These are phyloP conservation scores for Amblyornis subalaris DNA, from an alignment of 2,113 vertebrate species.

Conservation along the genomic window DNA sequence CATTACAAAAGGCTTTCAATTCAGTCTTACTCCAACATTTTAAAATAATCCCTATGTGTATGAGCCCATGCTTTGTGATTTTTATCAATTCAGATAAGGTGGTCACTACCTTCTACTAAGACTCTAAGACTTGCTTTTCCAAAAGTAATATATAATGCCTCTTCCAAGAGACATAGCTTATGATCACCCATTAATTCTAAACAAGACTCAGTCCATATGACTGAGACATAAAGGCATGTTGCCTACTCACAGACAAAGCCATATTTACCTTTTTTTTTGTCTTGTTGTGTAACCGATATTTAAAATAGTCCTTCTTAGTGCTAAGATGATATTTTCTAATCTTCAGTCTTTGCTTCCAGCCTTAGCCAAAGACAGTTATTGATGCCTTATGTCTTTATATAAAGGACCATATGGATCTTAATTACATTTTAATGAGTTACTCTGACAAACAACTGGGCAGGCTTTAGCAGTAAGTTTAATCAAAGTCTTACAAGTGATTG, in stretches of 20 bases:
- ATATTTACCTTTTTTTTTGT: background rate
- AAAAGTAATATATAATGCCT: background rate
- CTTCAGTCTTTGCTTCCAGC: background rate
- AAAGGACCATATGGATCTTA: background rate
- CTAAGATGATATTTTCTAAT: background rate
- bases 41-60: background rate
- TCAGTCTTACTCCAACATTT: background rate
- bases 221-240: background rate
- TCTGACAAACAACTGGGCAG: background rate
- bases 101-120: background rate
- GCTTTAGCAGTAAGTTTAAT: background rate
- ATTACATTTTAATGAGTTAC: background rate
- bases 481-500: background rate
- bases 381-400: background rate
- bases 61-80: background rate
- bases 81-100: background rate
- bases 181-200: background rate
- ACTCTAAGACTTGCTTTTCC: background rate
- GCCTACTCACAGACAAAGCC: background rate
- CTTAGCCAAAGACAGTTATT: background rate
- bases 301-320: background rate
- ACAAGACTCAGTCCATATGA: background rate
- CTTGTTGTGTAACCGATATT: background rate
- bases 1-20: background rate
- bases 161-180: background rate